Percentiles rank a stretch among this genome's conserved stretches.
Evolutionary conservation across 92 coral and sea anemone species (phyloP).

Genomic region (Heliopora coerulea): DNA sequence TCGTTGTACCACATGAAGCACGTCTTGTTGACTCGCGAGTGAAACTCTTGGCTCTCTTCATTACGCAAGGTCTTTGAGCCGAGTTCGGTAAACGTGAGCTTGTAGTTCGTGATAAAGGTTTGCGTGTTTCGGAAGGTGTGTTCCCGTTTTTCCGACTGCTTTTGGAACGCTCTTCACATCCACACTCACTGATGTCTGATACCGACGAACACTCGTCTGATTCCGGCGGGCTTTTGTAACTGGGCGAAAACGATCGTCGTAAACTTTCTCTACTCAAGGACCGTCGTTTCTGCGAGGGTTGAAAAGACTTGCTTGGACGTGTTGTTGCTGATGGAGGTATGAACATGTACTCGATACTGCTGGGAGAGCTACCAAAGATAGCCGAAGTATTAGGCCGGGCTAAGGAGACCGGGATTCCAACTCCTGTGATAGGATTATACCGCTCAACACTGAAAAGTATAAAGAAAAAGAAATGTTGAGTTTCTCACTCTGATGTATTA

Average conservation of each 20-base stretch:
- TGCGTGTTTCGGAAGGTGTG: conserved; percentile 13
- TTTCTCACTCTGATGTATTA: too few species aligned
- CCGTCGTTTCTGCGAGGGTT: conserved; percentile 16
- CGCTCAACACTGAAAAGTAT: conserved; percentile 1
- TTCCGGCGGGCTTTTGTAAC: conserved; percentile 19
- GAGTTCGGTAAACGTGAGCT: conserved; percentile 36
- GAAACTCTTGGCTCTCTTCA: conserved; percentile 38
- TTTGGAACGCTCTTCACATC: conserved; percentile 18
- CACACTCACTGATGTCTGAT: conserved; percentile 34
- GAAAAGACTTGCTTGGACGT: conserved; percentile 1
- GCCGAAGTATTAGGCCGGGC: conserved; percentile 33
- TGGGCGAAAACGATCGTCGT: conserved; percentile 36
- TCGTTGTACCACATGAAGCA: conserved; percentile 26
- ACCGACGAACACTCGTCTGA: conserved; percentile 46
- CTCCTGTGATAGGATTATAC: conserved; percentile 39
- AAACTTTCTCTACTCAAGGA: conserved; percentile 37
- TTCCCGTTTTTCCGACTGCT: conserved; percentile 7
- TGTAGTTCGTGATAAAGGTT: conserved; percentile 25
- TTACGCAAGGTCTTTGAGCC: conserved; percentile 25
- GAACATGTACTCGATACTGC: conserved; percentile 28
- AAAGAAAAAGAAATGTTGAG: neutral
- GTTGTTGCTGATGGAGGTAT: conserved; percentile 39
- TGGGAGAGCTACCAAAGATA: conserved; percentile 33
- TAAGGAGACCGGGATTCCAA: conserved; percentile 14
- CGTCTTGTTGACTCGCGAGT: conserved; percentile 23